Base-by-base conservation (phyloP, 2,113 vertebrate species). In the Anolis carolinensis region DNA sequence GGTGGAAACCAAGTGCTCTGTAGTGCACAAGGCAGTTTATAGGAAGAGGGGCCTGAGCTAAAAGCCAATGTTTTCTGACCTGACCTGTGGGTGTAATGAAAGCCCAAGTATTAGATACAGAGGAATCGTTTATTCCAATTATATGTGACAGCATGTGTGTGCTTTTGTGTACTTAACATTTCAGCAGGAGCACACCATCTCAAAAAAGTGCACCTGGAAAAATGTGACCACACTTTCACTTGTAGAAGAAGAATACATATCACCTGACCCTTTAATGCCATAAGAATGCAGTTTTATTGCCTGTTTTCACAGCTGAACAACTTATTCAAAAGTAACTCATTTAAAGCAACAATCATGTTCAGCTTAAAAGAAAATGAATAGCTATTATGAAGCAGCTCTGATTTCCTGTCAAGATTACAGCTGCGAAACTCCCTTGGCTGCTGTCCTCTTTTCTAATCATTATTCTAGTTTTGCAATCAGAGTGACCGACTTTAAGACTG, bases 391-490 rank as follows among this genome's bases (percentile, higher is more conserved):
- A 0, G 1, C 10, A 44, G 82, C 48, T 34, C 81, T 86, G 84
- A 0, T 83, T 91, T 87, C 71, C 39, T 63, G 25, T n/a, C 68
- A 20, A 8, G 4, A 20, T 74, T 82, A 25, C 59, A 0, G 0
- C 84, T 89, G 73, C 5, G 21, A 50, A 71, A 81, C 32, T 48
- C 59, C 71, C 20, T 23, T 30, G 76, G 2, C 4, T 30, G 20
- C 21, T 83, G 7, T 7, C 30, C 1, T 0, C 36, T 3, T 76
- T 89, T 18, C 10, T 30, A 77, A 27, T 21, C 48, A 1, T 0
- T 75, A 39, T 25, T 83, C 25, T 74, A 79, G 48, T 84, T 90
- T 81, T 52, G 2, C 5, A 88, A 62, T 50, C 59, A 84, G 20
- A 39, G 62, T 36, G 27, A 36, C 48, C 4, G 70, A 74, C 67